These are phyloP conservation scores for Enteromius thamalakanensis DNA, from an alignment of 2,797 vertebrate species.

Conservation along the genomic window DNA sequence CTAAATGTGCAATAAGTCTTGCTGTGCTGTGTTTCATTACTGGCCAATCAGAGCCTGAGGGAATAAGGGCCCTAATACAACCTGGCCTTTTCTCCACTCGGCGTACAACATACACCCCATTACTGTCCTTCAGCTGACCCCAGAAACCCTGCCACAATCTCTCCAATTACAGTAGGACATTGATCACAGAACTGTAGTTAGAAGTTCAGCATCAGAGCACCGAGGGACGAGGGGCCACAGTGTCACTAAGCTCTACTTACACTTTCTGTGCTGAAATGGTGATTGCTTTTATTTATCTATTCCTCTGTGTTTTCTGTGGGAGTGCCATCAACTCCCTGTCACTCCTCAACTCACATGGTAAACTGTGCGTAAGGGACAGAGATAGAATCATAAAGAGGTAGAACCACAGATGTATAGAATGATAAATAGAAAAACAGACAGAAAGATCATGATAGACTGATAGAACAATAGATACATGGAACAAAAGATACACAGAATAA, in stretches of 20 bases:
- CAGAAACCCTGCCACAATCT: conserved; percentile 21
- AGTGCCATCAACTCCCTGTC: conserved; percentile 9
- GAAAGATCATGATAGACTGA: not conserved
- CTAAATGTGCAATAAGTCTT: conserved; percentile 48
- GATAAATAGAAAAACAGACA: not conserved
- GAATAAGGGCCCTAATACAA: conserved; percentile 37
- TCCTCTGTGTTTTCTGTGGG: conserved; percentile 26
- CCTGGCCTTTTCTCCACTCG: conserved; percentile 15
- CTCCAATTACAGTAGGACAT: conserved; percentile 51
- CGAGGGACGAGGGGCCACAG: conserved; percentile 1
- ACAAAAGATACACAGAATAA: not conserved
- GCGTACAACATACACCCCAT: conserved; percentile 25
- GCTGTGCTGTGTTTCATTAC: conserved; percentile 48
- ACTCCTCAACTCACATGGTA: conserved; percentile 3
- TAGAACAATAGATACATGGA: not conserved
- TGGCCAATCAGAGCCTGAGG: conserved; percentile 38
- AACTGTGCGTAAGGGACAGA: not conserved
- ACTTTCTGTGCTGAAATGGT: conserved; percentile 22
- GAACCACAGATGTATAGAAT: not conserved
- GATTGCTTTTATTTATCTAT: conserved; percentile 45
- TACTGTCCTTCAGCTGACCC: conserved; percentile 38
- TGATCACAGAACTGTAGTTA: conserved; percentile 70
- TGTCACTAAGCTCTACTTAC: conserved; percentile 30
- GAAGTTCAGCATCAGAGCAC: conserved; percentile 69
- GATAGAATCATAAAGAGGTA: not conserved